Evolutionary conservation across 2,797 vertebrate genomes (phyloP).

Genomic region (Jordanella pulchra): DNA sequence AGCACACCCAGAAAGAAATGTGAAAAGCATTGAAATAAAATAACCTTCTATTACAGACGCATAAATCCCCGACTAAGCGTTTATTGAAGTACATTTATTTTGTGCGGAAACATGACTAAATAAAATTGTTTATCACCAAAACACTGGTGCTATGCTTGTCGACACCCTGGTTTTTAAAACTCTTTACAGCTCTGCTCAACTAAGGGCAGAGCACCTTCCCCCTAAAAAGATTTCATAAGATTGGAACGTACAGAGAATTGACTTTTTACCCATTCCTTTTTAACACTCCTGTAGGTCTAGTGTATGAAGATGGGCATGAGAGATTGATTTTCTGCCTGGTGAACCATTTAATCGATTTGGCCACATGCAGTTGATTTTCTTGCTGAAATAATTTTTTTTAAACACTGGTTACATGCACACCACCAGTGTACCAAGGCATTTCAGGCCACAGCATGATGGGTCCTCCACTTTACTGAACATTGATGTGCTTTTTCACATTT

Average conservation of each 20-base stretch:
- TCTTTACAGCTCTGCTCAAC: too few species aligned
- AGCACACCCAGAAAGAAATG: not conserved
- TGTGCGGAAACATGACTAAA: not conserved
- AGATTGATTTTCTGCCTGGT: not conserved
- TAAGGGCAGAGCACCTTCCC: too few species aligned
- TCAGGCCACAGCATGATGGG: too few species aligned
- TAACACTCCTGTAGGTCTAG: not conserved
- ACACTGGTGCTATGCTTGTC: too few species aligned
- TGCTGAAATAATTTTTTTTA: not conserved
- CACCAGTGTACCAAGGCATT: too few species aligned
- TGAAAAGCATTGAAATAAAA: not conserved
- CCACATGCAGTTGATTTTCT: not conserved
- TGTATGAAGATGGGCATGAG: not conserved
- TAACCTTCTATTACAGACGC: not conserved
- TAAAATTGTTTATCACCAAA: too few species aligned
- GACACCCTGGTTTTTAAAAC: too few species aligned
- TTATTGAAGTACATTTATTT: not conserved
- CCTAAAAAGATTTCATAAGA: not conserved
- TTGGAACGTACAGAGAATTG: not conserved
- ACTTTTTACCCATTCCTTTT: not conserved
- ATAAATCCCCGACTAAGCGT: not conserved
- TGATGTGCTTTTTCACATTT: too few species aligned
- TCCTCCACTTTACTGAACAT: too few species aligned
- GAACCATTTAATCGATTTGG: not conserved
- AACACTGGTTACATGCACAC: not conserved